Evolutionary conservation across 2,888 invertebrate genomes (phyloP).

Genomic region (Parasteatoda lunata): DNA sequence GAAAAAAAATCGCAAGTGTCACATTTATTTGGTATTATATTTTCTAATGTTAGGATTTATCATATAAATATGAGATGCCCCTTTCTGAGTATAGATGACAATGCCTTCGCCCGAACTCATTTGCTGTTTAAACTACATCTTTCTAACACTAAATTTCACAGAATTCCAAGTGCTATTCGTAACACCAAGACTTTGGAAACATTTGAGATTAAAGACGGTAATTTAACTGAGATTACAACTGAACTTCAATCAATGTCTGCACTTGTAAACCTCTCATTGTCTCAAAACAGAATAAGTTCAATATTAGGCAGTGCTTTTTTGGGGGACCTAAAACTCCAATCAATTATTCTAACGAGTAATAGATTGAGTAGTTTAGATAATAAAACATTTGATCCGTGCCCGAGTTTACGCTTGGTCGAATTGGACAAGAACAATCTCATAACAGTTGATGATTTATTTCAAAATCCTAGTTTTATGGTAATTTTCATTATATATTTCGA

Average conservation of each 20-base stretch:
- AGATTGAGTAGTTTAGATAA: not conserved
- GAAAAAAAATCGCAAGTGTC: too few relatives aligned
- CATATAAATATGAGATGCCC: conserved; percentile 7
- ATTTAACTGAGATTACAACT: not conserved
- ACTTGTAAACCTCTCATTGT: not conserved
- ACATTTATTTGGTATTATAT: too few relatives aligned
- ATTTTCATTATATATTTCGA: not conserved
- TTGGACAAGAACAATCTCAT: conserved; percentile 14
- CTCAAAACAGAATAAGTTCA: not conserved
- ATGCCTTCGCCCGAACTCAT: not conserved
- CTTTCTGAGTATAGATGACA: not conserved
- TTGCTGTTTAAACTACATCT: conserved; percentile 2
- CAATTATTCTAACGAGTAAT: conserved; percentile 21
- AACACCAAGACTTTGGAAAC: not conserved
- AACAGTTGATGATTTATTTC: conserved; percentile 8
- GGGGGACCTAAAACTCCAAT: conserved; percentile 1
- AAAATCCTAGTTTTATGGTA: conserved; percentile 16
- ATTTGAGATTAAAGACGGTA: not conserved
- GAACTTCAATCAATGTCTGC: conserved; percentile 14
- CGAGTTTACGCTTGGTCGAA: not conserved
- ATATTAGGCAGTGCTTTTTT: conserved; percentile 9
- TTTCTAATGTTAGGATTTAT: not conserved
- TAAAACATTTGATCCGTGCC: conserved; percentile 6
- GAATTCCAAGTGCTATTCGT: conserved; percentile 7
- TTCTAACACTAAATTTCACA: not conserved